These are phyloP conservation scores for Anser cygnoides DNA, from an alignment of 2,113 vertebrate species.

Conservation along the genomic window DNA sequence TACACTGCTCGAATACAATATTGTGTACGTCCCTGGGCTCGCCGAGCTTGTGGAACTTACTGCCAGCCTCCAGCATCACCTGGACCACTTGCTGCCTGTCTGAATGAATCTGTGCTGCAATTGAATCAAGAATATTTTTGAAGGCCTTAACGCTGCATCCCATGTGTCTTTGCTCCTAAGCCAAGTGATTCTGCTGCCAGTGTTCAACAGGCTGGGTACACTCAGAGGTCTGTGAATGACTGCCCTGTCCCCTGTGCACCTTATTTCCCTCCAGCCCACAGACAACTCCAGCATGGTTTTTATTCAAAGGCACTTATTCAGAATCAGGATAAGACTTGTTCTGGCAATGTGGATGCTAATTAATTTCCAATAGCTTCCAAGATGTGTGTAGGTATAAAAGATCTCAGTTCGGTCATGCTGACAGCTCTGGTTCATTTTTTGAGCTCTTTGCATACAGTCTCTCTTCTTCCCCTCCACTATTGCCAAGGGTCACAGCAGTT, in stretches of 20 bases:
- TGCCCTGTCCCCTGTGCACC: neutral
- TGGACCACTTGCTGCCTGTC: neutral
- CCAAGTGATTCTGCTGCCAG: neutral
- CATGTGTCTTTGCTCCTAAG: neutral
- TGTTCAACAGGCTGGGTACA: neutral
- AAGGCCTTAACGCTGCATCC: neutral
- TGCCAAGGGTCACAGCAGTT: conserved; percentile 47
- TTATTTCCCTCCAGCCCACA: neutral
- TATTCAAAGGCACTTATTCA: neutral
- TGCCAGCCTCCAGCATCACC: neutral
- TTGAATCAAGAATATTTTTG: neutral
- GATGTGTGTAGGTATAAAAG: neutral
- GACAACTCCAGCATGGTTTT: neutral
- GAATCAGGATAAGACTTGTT: neutral
- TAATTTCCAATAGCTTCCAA: neutral
- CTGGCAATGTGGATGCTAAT: neutral
- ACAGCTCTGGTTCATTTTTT: neutral
- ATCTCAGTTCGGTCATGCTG: neutral
- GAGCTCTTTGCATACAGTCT: neutral
- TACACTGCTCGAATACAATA: neutral
- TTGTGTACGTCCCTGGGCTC: neutral
- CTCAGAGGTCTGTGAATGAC: neutral
- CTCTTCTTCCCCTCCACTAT: neutral
- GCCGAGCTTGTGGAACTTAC: neutral
- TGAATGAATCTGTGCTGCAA: neutral